Conservation (phyloP, 2,797 vertebrate genomes). For the Sebastolobus altivelis region DNA sequence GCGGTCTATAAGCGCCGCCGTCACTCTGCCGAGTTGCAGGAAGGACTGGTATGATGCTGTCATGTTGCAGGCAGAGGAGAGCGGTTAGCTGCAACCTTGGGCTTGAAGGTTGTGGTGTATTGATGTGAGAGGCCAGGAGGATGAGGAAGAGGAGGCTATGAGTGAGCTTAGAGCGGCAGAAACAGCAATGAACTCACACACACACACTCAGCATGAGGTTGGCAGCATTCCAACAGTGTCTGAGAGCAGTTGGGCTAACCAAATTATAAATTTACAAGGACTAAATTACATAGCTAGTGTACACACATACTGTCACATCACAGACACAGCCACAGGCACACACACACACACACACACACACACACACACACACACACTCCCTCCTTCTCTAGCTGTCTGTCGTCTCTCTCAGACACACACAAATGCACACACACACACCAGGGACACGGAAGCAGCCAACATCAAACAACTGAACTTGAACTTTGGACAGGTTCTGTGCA, state of each 20-base stretch:
- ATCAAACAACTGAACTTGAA: slow-evolving; percentile 72
- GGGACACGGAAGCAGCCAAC: slow-evolving; percentile 61
- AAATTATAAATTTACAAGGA: slow-evolving; percentile 83
- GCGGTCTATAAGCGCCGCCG: slow-evolving; percentile 34
- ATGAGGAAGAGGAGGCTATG: slow-evolving; percentile 45
- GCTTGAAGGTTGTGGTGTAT: slow-evolving; percentile 66
- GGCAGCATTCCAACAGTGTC: slow-evolving; percentile 79
- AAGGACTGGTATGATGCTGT: slow-evolving; percentile 44
- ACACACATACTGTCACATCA: slow-evolving; percentile 77
- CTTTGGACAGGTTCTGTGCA: slow-evolving; percentile 62
- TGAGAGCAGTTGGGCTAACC: slow-evolving; percentile 79
- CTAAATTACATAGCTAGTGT: slow-evolving; percentile 79
- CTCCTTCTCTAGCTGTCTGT: slow-evolving; percentile 1
- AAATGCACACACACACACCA: slow-evolving; percentile 48
- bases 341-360: slow-evolving; percentile 29
- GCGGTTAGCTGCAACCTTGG: slow-evolving; percentile 64
- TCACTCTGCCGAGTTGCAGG: slow-evolving; percentile 51
- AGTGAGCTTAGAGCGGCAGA: slow-evolving; percentile 49
- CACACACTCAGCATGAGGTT: slow-evolving; percentile 55
- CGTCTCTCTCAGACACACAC: slow-evolving; percentile 31
- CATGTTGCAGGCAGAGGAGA: slow-evolving; percentile 47
- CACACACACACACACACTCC: slow-evolving; percentile 9
- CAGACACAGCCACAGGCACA: slow-evolving; percentile 52
- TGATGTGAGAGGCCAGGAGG: slow-evolving; percentile 51
- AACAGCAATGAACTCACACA: slow-evolving; percentile 44